Evolutionary conservation across 2,113 vertebrate genomes (phyloP).

Genomic region (Casuarius casuarius): DNA sequence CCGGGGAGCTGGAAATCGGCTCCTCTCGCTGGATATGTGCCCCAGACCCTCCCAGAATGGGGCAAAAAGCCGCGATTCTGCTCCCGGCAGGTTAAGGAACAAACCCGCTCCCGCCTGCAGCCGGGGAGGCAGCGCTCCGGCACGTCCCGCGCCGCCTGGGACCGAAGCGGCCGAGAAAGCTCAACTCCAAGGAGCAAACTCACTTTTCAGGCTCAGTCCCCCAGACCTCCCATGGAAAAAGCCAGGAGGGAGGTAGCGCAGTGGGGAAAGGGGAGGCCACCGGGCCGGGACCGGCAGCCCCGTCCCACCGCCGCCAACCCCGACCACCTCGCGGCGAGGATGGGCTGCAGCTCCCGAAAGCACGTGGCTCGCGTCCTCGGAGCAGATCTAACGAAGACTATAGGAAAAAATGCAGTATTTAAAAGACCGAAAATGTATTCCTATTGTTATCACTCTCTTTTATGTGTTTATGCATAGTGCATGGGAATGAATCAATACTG

Average conservation of each 20-base stretch:
- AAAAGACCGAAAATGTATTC: constrained; percentile 70
- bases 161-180: background rate
- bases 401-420: constrained; percentile 67
- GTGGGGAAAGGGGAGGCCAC: background rate
- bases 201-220: background rate
- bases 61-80: background rate
- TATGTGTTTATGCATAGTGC: constrained; percentile 69
- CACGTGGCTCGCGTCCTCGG: background rate
- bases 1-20: too few relatives aligned
- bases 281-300: accelerated
- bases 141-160: background rate
- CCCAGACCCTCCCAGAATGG: too few relatives aligned
- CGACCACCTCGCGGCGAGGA: background rate
- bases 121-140: too few relatives aligned
- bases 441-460: constrained; percentile 70
- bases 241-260: background rate
- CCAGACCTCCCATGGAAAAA: background rate
- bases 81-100: background rate
- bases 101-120: background rate
- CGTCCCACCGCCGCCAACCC: background rate
- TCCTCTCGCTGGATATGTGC: too few relatives aligned
- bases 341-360: background rate
- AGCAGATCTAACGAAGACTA: constrained; percentile 52
- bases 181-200: background rate
- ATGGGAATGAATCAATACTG: constrained; percentile 77